Evolutionary conservation across 2,113 vertebrate genomes (phyloP).

Genomic region (Pteruthius melanotis): DNA sequence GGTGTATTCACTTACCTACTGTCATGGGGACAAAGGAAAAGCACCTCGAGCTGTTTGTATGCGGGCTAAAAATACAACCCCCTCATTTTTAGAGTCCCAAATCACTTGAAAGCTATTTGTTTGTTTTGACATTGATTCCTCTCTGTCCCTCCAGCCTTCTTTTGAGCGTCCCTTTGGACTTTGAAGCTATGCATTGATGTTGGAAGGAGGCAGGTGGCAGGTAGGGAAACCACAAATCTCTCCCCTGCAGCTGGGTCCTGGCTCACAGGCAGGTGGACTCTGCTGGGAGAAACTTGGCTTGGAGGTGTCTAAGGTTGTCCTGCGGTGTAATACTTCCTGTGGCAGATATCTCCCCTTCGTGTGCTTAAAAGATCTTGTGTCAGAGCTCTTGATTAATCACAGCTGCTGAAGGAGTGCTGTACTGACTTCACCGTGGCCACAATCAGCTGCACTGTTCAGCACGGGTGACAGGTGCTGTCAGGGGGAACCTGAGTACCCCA

Average conservation of each 20-base stretch:
- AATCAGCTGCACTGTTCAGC: neutral
- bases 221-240: neutral
- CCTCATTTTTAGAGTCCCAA: constrained; percentile 48
- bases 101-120: constrained; percentile 58
- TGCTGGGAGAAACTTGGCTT: neutral
- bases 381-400: neutral
- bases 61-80: constrained; percentile 64
- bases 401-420: neutral
- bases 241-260: neutral
- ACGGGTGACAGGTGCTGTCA: neutral
- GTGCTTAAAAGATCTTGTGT: neutral
- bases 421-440: fast-evolving
- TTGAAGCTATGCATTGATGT: neutral
- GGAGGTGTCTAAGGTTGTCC: neutral
- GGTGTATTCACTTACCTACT: constrained; percentile 59
- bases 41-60: constrained; percentile 27
- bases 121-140: constrained; percentile 66
- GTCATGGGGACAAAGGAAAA: constrained; percentile 52
- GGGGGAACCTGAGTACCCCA: neutral
- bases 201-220: neutral
- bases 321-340: neutral
- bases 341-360: neutral
- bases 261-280: neutral
- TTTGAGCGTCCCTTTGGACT: constrained; percentile 53
- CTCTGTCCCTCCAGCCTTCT: constrained; percentile 43